Evolutionary conservation across 2,888 invertebrate species (phyloP), one percentile per base, ranked within the genome.

Genomic region (Calameuta filiformis): DNA sequence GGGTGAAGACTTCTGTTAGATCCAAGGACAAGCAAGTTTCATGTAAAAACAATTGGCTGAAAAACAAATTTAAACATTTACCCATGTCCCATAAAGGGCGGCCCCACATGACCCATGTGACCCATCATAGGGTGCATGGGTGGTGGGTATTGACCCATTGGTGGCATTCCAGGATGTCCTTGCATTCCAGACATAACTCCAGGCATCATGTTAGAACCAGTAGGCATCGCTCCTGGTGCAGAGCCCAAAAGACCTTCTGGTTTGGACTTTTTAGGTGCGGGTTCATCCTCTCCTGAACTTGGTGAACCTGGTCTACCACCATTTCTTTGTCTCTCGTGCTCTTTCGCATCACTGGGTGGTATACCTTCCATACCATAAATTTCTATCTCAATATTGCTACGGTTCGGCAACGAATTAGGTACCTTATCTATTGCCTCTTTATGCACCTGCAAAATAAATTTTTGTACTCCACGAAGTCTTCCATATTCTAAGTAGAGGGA

Each of bases 311-410:
- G 94, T 80, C 94, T 93, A 88, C 94, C 94, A 90, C 93, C 92
- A 84, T 94, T 93, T 91, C 97, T 96, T 91, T 97, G 96, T 87
- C 96, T 95, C 92, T 99, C 98, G 92, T 99, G 99, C 90, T 98
- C 98, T 91, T 96, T 96, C 82, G 98, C 92, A 93, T 99, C 99
- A 87, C 97, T 97, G 77, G 97, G 95, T 40, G 99, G 99, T 89
- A 99, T 99, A 86, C 99, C 99, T 94, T 99, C 99, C 99, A 99
- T 99, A 85, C 99, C 99, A 94, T 99, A 99, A 90, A 99, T 99
- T 94, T 99, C 99, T 92, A 99, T 97, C 93, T 99, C 99, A 91
- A 98, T 98, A 93, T 98, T 98, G 90, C 98, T 98, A 91, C 99
- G 95, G 93, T 98, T 98, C 88, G 99, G 98, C 91, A 99, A 93